Evolutionary conservation across 2,888 invertebrate species (phyloP), one percentile per base, ranked within the genome.

Genomic region (Melanargia galathea): DNA sequence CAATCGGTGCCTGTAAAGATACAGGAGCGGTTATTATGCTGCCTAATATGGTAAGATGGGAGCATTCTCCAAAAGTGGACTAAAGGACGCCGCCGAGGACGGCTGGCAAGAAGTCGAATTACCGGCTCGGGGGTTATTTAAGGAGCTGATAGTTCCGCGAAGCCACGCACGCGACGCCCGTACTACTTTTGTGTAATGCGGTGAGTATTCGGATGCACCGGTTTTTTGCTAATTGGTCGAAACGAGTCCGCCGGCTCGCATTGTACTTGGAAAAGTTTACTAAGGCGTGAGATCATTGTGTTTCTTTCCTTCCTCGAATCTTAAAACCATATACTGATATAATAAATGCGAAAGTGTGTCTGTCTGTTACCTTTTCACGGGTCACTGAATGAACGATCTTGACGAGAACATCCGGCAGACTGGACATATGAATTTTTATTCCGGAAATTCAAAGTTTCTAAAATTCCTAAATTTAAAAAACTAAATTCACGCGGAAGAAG

Each of bases 71-170:
- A 73, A 75, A 74, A 73, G 75, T 74, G 74, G 77, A 68, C 79
- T 76, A 89, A 88, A 90, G 90, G 89, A 87, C 88, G 80, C 89
- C 90, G 90, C 86, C 78, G 83, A 87, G 86, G 87, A 82, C 87
- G 82, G 69, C 65, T 62, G 62, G 74, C 78, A 84, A 84, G 83
- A 84, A 84, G 76, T 76, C 78, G 75, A 77, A 81, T 80, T 77
- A 79, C 78, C 77, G 76, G 76, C 76, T 60, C 59, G 73, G 73
- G 67, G 77, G 81, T 82, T 87, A 86, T 87, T 87, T 87, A 83
- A 84, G 77, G 81, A 84, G 78, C 80, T 73, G 75, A 69, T 73
- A 71, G 67, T 87, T 88, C 88, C 76, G 75, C 78, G 86, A 89
- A 89, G 79, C 73, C 83, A 87, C 84, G 83, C 86, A 83, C 83